Evolutionary conservation across 2,888 invertebrate genomes (phyloP), one percentile per base, ranked within the genome.

Genomic region (Macropis europaea): DNA sequence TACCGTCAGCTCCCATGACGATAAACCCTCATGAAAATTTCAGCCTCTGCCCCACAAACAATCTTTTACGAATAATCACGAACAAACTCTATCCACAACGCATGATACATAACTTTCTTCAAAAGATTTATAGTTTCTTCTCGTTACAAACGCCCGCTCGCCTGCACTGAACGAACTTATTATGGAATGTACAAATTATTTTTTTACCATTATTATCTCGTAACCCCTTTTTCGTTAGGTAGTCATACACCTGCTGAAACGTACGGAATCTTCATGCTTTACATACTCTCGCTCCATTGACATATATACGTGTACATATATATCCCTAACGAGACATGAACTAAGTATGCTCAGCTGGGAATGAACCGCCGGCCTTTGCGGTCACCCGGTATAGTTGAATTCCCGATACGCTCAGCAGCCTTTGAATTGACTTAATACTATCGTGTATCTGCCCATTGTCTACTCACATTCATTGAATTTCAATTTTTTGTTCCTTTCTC

Each of bases 101-200:
- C 38, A 48, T 28, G n/a, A 32, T 28, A 28, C 5, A 30, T 42
- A 15, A 1, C 2, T 36, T 26, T 32, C 30, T 36, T 34, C n/a
- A 19, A 45, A 53, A 42, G 50, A 32, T 26, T 54, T 40, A 36
- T 17, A 22, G 17, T 45, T 32, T 61, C 40, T 26, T 42, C 54
- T 19, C 36, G 28, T 61, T 36, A 54, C 54, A 73, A 77, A 69
- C 82, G 73, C 79, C 79, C 77, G 79, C 84, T 82, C 81, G 79
- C 83, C 76, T 73, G 77, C 76, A 82, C 81, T 81, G 83, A 93
- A 93, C 92, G 92, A 93, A 93, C 92, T 90, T 92, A 93, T 93
- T 93, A 93, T 94, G 94, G 94, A 94, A 94, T 94, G 94, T 94
- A 94, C 94, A 94, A 94, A 94, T 94, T 93, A 93, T 93, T 92